Conservation (phyloP, 1,140 invertebrate genomes). For the Bombus huntii region DNA sequence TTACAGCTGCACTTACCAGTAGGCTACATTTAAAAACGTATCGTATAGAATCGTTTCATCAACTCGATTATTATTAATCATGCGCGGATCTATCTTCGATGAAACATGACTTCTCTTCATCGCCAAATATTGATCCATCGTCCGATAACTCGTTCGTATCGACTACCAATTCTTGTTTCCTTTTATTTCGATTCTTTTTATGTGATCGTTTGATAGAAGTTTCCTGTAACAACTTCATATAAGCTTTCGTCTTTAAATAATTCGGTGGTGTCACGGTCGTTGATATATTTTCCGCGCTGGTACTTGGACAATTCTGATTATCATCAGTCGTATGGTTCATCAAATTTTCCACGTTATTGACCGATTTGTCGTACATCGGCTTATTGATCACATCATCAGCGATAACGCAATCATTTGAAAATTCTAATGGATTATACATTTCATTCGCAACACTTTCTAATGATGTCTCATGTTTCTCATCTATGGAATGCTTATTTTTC, state of each 20-base stretch:
- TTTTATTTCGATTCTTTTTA: conserved; percentile 71
- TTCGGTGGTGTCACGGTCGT: conserved; percentile 73
- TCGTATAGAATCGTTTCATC: neutral
- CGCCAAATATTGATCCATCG: conserved; percentile 77
- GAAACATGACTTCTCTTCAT: conserved; percentile 59
- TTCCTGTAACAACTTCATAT: conserved; percentile 66
- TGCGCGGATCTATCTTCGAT: neutral
- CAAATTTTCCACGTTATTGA: conserved; percentile 55
- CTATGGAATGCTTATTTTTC: neutral
- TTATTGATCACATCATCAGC: neutral
- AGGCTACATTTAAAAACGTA: neutral
- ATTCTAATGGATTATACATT: neutral
- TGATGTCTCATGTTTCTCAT: neutral
- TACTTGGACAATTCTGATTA: neutral
- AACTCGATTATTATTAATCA: neutral
- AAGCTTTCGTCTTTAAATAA: conserved; percentile 62
- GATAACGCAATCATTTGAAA: neutral
- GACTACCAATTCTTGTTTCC: conserved; percentile 43
- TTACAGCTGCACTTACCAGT: conserved; percentile 5
- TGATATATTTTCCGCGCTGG: neutral
- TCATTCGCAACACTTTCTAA: too few species aligned
- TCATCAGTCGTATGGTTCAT: conserved; percentile 9
- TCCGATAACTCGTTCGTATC: conserved; percentile 68
- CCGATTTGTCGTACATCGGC: neutral
- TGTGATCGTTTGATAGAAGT: conserved; percentile 77